phyloP scores from a whole-genome alignment of 2,888 invertebrate genomes.

The Campaea margaritaria region DNA sequence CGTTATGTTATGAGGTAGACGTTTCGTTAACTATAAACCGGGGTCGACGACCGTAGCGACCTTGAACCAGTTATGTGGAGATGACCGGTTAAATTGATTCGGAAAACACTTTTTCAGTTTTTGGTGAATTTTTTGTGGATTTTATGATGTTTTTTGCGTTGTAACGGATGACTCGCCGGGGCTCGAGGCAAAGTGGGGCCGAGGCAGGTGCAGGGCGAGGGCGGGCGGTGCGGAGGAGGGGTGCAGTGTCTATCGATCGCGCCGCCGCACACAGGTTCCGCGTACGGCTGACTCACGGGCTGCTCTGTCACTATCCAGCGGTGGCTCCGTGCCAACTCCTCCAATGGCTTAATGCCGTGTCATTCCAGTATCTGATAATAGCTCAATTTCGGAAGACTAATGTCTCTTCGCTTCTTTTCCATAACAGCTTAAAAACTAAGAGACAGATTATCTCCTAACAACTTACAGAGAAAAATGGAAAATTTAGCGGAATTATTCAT shows the following conservation, averaged over 20 bases:
- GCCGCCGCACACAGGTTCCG: conserved; percentile 72
- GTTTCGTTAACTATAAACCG: conserved; percentile 42
- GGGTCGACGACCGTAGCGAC: conserved; percentile 66
- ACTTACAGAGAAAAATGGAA: not conserved
- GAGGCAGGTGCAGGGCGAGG: conserved; percentile 61
- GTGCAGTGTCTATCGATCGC: conserved; percentile 81
- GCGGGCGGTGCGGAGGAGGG: conserved; percentile 53
- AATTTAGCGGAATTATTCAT: conserved; percentile 1
- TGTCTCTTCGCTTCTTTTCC: conserved; percentile 27
- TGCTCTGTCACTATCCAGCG: conserved; percentile 64
- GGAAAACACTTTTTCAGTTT: conserved; percentile 56
- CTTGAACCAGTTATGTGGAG: conserved; percentile 67
- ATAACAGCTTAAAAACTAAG: conserved; percentile 11
- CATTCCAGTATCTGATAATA: conserved; percentile 61
- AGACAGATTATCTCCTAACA: not conserved
- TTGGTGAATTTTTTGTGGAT: conserved; percentile 50
- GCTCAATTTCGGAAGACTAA: conserved; percentile 56
- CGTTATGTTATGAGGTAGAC: conserved; percentile 59
- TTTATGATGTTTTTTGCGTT: conserved; percentile 45
- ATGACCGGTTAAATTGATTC: conserved; percentile 39
- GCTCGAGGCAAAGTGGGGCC: conserved; percentile 53
- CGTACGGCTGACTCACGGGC: conserved; percentile 74
- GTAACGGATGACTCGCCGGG: conserved; percentile 55
- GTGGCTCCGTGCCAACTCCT: conserved; percentile 75
- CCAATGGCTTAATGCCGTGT: conserved; percentile 67